Base-by-base conservation (phyloP, 2,888 invertebrate genomes). In the Tachina grossa region DNA sequence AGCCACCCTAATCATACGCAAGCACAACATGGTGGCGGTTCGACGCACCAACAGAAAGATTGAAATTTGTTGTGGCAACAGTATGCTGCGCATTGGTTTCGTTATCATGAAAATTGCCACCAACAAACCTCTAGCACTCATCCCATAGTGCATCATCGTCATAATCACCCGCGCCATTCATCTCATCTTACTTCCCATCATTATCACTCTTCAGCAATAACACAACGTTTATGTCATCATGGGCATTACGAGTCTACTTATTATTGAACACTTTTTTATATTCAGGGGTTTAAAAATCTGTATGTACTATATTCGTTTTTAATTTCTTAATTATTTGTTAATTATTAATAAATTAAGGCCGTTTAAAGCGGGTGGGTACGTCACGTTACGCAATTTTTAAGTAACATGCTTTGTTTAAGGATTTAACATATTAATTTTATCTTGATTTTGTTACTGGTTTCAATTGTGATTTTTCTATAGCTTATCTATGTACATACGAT, bases 41-140 rank as follows among this genome's bases (percentile, higher is more conserved):
- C 89, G 87, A 63, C 88, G 75, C 89, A 88, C 87, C 91, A 90
- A 55, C 91, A 90, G 87, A 91, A 91, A 88, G 91, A 91, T 91
- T 91, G 91, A 91, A 91, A 91, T 88, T 90, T 90, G 87, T 88
- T 91, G 89, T 88, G 90, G 84, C 87, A 87, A 89, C 90, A 91
- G 79, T 89, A 91, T 88, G 91, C 85, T 76, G 85, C 91, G 87
- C 90, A 90, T 89, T 91, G 91, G 91, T 90, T 91, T 86, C 84
- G 87, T 49, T 47, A 65, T 45, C 87, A 88, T 59, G 87, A 87
- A n/a, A 85, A 87, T 13, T 57, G 74, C 1, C 86, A 83, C 16
- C 65, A 61, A 19, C 66, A 71, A 83, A 77, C 71, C 65, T 83
- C 82, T 83, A 71, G 43, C 51, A 49, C 65, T 19, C 57, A 57